These are phyloP conservation scores for Edolisoma coerulescens DNA, from an alignment of 2,113 vertebrate genomes.

Conservation along the genomic window DNA sequence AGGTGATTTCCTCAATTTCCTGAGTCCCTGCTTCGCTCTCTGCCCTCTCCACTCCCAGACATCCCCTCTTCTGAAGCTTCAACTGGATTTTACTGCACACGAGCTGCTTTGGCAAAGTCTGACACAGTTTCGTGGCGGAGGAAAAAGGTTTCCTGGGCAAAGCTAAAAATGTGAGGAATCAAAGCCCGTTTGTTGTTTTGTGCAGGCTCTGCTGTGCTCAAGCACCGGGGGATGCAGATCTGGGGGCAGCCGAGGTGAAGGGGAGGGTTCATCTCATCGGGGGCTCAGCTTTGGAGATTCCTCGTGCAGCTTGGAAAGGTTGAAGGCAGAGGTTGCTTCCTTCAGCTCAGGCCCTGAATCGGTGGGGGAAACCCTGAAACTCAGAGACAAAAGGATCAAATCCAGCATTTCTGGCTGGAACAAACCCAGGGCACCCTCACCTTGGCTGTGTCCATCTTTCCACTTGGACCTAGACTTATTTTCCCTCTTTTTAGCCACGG, in stretches of 20 bases:
- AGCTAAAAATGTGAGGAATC: rapidly evolving
- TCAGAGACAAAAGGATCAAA: background rate
- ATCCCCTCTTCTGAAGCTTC: background rate
- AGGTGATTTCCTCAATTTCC: background rate
- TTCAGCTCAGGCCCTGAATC: background rate
- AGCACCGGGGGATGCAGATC: rapidly evolving
- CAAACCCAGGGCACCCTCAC: background rate
- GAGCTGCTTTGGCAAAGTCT: background rate
- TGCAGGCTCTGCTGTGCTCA: rapidly evolving
- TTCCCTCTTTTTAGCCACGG: background rate
- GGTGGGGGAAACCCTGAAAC: background rate
- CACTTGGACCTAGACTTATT: background rate
- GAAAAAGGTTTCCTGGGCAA: background rate
- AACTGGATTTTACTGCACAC: background rate
- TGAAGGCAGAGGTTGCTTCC: background rate
- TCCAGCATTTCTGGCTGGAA: background rate
- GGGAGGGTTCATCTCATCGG: rapidly evolving
- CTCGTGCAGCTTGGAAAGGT: background rate
- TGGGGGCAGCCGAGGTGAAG: background rate
- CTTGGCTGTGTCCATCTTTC: background rate
- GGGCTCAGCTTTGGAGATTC: background rate
- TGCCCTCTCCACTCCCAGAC: background rate
- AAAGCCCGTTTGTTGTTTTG: rapidly evolving
- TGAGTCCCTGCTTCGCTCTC: background rate
- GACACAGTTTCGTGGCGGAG: background rate